These are phyloP conservation scores for Streblospio benedicti DNA, from an alignment of 1,140 invertebrate genomes.

Conservation along the genomic window DNA sequence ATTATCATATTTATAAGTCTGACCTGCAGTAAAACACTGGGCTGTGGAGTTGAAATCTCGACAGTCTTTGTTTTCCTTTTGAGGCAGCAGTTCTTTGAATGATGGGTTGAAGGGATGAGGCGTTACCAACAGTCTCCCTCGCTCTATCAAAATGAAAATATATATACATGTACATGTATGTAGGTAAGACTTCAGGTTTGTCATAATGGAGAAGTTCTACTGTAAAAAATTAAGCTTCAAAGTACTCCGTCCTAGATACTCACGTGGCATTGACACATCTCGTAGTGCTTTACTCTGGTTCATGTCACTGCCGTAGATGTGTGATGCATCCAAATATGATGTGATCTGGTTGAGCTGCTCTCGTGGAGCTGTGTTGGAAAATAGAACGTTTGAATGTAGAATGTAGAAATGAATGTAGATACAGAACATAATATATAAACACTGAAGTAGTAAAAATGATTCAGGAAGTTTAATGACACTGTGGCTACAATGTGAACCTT, in stretches of 20 bases:
- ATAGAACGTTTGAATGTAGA: conserved; percentile 53
- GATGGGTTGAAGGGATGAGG: neutral
- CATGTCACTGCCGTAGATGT: conserved; percentile 61
- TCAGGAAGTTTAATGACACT: too few relatives aligned
- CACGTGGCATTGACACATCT: neutral
- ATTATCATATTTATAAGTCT: neutral
- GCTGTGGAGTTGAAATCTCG: neutral
- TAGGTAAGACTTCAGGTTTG: too few relatives aligned
- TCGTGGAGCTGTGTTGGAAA: conserved; percentile 66
- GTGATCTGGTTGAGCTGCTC: conserved; percentile 71
- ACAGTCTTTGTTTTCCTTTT: neutral
- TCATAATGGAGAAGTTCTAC: too few relatives aligned
- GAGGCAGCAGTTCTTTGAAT: neutral
- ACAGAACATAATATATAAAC: too few relatives aligned
- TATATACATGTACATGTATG: too few relatives aligned
- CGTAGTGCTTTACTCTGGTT: conserved; percentile 8
- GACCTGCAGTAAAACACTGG: conserved; percentile 1
- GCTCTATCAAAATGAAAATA: too few relatives aligned
- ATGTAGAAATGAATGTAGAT: too few relatives aligned
- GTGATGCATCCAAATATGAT: conserved; percentile 71
- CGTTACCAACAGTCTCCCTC: neutral
- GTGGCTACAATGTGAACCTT: too few relatives aligned
- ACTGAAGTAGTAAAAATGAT: neutral
- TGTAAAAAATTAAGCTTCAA: too few relatives aligned
- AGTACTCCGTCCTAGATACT: too few relatives aligned